Percentiles rank a stretch among this genome's conserved stretches.
phyloP scores from a whole-genome alignment of 2,113 vertebrate species.

The Aptenodytes patagonicus region DNA sequence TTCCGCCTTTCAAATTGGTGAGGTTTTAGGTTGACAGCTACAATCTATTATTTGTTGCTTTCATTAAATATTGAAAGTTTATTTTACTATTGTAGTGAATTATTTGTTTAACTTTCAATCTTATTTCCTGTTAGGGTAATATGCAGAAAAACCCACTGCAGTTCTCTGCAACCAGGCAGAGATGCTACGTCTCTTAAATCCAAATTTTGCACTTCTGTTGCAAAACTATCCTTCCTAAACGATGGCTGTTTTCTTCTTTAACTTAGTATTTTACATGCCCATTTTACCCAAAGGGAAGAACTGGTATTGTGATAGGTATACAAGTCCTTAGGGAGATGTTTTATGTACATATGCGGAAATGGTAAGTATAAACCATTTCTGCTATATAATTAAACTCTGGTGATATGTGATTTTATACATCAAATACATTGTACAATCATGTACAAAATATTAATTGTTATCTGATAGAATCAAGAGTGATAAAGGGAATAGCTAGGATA shows the following conservation, averaged over 20 bases:
- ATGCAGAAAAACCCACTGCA: background rate
- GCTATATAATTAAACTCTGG: background rate
- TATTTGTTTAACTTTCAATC: background rate
- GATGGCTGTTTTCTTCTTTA: background rate
- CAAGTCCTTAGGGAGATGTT: background rate
- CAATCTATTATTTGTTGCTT: background rate
- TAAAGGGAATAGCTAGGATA: background rate
- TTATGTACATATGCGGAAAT: background rate
- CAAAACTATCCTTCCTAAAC: background rate
- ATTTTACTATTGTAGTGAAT: background rate
- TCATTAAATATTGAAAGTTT: background rate
- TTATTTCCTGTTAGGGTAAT: background rate
- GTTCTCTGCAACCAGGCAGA: background rate
- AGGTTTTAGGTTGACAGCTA: background rate
- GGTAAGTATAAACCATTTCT: background rate
- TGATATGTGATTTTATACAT: background rate
- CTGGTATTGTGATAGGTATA: rapidly evolving
- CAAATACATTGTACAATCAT: background rate
- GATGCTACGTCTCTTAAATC: background rate
- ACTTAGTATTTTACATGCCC: background rate
- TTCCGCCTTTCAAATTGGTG: background rate
- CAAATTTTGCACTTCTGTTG: background rate
- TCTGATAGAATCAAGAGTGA: background rate
- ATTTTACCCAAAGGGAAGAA: background rate
- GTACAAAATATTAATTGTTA: background rate